Percentiles rank a stretch among this genome's conserved stretches.
These are phyloP conservation scores for Eupsilia transversa DNA, from an alignment of 2,888 invertebrate genomes.

Conservation along the genomic window DNA sequence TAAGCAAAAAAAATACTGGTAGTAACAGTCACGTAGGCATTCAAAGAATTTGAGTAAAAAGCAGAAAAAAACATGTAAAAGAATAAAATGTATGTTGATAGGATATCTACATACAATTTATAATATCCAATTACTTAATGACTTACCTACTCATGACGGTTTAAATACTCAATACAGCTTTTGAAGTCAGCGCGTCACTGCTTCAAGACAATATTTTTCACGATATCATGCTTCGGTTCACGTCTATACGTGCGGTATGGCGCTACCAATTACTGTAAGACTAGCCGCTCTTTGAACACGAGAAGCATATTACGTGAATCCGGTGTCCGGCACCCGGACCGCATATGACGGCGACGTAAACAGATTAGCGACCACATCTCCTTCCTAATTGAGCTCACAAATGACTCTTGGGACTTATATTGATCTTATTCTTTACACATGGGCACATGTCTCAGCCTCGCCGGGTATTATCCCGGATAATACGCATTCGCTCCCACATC, in stretches of 20 bases:
- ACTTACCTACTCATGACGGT: not conserved
- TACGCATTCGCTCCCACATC: conserved; percentile 21
- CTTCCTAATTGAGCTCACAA: conserved; percentile 41
- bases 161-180: not conserved
- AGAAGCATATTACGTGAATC: not conserved
- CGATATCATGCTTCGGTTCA: not conserved
- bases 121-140: not conserved
- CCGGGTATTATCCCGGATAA: conserved; percentile 55
- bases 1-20: not conserved
- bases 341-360: conserved; percentile 34
- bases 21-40: too few species aligned
- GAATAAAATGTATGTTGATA: not conserved
- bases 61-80: too few species aligned
- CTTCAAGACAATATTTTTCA: not conserved
- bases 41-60: too few species aligned
- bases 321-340: not conserved
- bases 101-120: not conserved
- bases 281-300: conserved; percentile 1
- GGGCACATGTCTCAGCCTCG: conserved; percentile 18
- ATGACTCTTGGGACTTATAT: conserved; percentile 46
- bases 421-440: conserved; percentile 58
- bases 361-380: conserved; percentile 49
- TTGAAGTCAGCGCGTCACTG: not conserved
- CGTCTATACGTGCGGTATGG: not conserved
- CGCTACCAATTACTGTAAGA: conserved; percentile 21